Conservation (phyloP, 2,113 vertebrate genomes). For the Psittacula cyanocephala region DNA sequence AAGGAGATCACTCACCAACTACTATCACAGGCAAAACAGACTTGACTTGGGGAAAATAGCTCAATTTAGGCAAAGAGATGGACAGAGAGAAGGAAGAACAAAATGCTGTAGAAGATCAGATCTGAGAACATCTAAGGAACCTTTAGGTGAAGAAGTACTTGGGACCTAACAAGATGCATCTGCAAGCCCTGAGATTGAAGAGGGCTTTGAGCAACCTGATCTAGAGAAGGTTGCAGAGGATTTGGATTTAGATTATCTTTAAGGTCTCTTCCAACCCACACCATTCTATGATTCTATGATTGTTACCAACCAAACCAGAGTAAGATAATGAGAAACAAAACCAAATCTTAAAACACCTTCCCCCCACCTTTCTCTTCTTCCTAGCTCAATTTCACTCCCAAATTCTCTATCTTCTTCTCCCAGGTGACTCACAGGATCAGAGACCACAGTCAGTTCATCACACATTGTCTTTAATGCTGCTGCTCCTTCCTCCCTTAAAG, state of each 20-base stretch:
- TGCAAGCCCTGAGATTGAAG: not conserved
- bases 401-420: not conserved
- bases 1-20: not conserved
- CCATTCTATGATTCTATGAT: not conserved
- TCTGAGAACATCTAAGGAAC: not conserved
- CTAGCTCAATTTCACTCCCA: too few relatives aligned
- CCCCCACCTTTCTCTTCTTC: too few relatives aligned
- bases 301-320: not conserved
- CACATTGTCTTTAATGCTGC: too few relatives aligned
- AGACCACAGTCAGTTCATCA: not conserved
- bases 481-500: not conserved
- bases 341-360: too few relatives aligned
- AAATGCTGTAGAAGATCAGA: not conserved
- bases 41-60: not conserved
- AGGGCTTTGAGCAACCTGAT: not conserved
- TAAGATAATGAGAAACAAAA: not conserved
- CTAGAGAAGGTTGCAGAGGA: not conserved
- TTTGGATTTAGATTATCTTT: not conserved
- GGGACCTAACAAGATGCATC: not conserved
- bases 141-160: not conserved
- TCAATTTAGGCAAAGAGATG: not conserved
- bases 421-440: too few relatives aligned
- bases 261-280: not conserved
- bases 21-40: rapidly evolving
- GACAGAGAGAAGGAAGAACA: not conserved